These are phyloP conservation scores for Notodonta ziczac DNA, from an alignment of 2,888 invertebrate species.

Conservation along the genomic window DNA sequence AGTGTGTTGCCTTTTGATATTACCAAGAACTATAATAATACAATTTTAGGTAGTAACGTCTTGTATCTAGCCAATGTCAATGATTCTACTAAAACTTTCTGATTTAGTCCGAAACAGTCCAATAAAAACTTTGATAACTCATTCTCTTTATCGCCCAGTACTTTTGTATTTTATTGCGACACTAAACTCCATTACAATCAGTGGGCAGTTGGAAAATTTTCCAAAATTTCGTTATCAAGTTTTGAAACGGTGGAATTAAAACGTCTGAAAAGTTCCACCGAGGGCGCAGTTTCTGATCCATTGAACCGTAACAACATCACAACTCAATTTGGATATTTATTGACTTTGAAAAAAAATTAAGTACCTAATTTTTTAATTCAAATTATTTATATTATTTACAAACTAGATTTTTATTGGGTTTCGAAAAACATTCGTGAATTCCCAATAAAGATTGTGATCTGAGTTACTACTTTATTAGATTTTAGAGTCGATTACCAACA, in stretches of 20 bases:
- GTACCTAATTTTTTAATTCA: too few relatives aligned
- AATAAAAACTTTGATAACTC: constrained; percentile 33
- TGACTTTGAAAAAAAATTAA: constrained; percentile 16
- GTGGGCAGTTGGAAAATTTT: constrained; percentile 32
- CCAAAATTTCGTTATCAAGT: constrained; percentile 36
- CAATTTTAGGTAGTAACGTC: too few relatives aligned
- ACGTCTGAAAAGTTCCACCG: constrained; percentile 35
- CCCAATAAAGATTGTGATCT: too few relatives aligned
- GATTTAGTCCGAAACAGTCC: constrained; percentile 10
- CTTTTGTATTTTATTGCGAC: constrained; percentile 38
- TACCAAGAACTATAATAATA: too few relatives aligned
- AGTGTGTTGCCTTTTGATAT: too few relatives aligned
- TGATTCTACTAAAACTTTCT: too few relatives aligned
- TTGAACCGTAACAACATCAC: constrained; percentile 20
- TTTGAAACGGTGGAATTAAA: constrained; percentile 38
- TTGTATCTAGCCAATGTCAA: too few relatives aligned
- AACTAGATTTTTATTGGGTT: too few relatives aligned
- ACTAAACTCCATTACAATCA: constrained; percentile 44
- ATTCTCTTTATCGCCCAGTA: constrained; percentile 39
- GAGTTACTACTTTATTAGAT: too few relatives aligned
- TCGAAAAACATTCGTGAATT: too few relatives aligned
- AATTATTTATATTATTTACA: not conserved
- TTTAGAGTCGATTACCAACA: too few relatives aligned
- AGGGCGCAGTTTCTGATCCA: constrained; percentile 22
- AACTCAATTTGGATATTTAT: constrained; percentile 16